Conservation (phyloP, 2,888 invertebrate genomes). For the Campopleginae sp. region DNA sequence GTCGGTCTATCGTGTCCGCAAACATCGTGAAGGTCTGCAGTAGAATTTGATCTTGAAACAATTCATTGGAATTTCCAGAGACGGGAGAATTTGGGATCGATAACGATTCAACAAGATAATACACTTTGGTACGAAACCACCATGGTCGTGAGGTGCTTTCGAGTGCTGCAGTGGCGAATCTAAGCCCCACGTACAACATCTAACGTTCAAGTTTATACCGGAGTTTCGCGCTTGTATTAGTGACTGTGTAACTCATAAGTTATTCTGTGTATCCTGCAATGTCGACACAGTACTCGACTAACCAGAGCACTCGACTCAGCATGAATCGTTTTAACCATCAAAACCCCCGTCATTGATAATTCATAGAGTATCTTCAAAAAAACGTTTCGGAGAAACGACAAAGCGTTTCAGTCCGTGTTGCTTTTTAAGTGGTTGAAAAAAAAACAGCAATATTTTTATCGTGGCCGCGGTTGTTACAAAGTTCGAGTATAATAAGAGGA, state of each 20-base stretch:
- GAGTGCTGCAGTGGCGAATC: not conserved
- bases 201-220: not conserved
- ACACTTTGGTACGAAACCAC: not conserved
- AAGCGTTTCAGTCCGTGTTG: not conserved
- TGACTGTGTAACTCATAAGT: not conserved
- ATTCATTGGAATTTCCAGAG: not conserved
- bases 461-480: no score
- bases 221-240: not conserved
- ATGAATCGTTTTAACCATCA: not conserved
- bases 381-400: not conserved
- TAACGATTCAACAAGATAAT: conserved; percentile 3
- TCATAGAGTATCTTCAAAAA: not conserved
- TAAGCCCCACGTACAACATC: not conserved
- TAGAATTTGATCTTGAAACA: not conserved
- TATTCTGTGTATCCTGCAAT: not conserved
- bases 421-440: no score
- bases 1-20: not conserved
- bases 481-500: no score
- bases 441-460: no score
- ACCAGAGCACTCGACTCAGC: not conserved
- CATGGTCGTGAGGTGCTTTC: not conserved
- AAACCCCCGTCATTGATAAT: not conserved
- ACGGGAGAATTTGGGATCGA: not conserved
- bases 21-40: no score
- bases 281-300: not conserved